Evolutionary conservation across 1,140 invertebrate species (phyloP), one percentile per base, ranked within the genome.

Genomic region (Drosophila sechellia): DNA sequence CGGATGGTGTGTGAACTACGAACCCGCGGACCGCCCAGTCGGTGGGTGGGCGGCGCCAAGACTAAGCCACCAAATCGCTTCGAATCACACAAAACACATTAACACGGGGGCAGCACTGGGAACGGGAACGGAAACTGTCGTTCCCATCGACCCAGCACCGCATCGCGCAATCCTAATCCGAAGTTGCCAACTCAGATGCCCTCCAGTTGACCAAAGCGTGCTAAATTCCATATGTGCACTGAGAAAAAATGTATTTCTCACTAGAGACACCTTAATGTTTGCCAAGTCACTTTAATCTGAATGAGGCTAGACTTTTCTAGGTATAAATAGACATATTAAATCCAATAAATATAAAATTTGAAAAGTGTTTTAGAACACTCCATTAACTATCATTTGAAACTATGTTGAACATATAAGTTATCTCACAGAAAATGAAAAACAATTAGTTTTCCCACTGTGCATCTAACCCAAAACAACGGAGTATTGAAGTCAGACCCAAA

Each of bases 11-110:
- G 75, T 79, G 83, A 90, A 90, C 84, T 90, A 90, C 87, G 87
- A 90, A 90, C 87, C 77, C 70, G 69, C 45, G 64, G 69, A 66
- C 71, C 84, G 68, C 84, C 79, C 69, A 65, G 72, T 49, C 64
- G 72, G 77, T 73, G 80, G 85, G 85, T 86, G 83, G 81, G 81
- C 84, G 84, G 85, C 55, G 80, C 85, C 84, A 90, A 84, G 78
- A 85, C 84, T 89, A 89, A 89, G 69, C 60, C 71, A 77, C 77
- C 81, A 85, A 85, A 84, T 65, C 84, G 64, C 50, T 65, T 52
- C 12, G 76, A 87, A 90, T 80, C 87, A 78, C 77, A 80, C 87
- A 74, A 90, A 90, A 90, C 84, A 89, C 84, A 89, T 89, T 89
- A 89, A 80, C 84, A 89, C 85, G 68, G 83, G 55, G 64, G 64